Conservation (phyloP, 2,797 vertebrate genomes). For the Gouania willdenowi region DNA sequence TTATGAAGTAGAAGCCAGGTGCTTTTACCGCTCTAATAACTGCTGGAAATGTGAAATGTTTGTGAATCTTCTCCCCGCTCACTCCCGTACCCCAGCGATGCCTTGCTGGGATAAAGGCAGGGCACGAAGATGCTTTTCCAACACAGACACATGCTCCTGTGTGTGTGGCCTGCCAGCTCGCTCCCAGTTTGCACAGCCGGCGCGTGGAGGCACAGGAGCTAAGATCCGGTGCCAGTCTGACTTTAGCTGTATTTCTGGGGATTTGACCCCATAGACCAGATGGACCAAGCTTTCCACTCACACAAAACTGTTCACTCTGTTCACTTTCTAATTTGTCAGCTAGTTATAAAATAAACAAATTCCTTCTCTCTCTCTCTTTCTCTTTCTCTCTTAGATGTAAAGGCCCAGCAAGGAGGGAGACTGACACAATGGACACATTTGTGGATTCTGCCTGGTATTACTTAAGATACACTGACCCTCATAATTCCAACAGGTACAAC, state of each 20-base stretch:
- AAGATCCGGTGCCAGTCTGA: conserved; percentile 46
- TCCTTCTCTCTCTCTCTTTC: conserved; percentile 3
- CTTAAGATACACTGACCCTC: conserved; percentile 90
- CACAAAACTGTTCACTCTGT: conserved; percentile 21
- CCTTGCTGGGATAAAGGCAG: conserved; percentile 53
- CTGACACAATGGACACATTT: conserved; percentile 97
- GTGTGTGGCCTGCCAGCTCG: conserved; percentile 36
- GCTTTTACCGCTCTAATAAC: conserved; percentile 31
- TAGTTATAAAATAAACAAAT: too few species aligned
- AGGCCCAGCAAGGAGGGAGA: conserved; percentile 84
- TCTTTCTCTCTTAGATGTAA: conserved; percentile 77
- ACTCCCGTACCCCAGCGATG: conserved; percentile 27
- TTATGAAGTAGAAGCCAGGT: conserved; percentile 52
- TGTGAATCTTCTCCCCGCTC: conserved; percentile 23
- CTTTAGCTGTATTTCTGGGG: conserved; percentile 46
- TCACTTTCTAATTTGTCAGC: conserved; percentile 19
- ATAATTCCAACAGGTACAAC: conserved; percentile 80
- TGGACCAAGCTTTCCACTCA: conserved; percentile 34
- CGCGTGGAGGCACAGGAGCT: conserved; percentile 51
- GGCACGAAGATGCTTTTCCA: conserved; percentile 54
- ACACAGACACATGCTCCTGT: conserved; percentile 55
- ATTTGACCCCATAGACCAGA: conserved; percentile 58
- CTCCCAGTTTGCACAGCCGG: conserved; percentile 66
- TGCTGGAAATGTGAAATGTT: conserved; percentile 30
- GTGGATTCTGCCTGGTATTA: conserved; percentile 98